Evolutionary conservation across 2,797 vertebrate genomes (phyloP).

Genomic region (Molothrus ater): DNA sequence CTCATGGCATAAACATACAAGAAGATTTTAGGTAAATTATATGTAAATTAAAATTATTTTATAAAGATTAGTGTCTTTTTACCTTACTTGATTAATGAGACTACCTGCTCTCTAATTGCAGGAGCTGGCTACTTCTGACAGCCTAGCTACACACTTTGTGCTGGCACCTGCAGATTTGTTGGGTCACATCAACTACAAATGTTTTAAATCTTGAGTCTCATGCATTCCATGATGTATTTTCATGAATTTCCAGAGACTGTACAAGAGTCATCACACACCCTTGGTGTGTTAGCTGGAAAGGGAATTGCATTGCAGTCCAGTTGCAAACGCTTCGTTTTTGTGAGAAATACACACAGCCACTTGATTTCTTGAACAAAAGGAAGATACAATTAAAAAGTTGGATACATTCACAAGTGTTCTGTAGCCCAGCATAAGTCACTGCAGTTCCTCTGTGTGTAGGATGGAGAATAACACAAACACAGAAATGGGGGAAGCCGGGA

Average conservation of each 20-base stretch:
- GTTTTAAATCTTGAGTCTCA: background rate
- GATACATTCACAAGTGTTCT: background rate
- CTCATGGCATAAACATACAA: background rate
- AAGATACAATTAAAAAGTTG: background rate
- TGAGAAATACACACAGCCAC: accelerated
- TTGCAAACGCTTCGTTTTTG: background rate
- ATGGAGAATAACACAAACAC: background rate
- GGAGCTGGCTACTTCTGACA: background rate
- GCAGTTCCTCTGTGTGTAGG: background rate
- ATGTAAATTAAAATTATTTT: background rate
- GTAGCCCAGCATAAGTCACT: background rate
- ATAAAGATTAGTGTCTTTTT: background rate
- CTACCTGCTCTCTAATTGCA: background rate
- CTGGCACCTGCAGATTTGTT: background rate
- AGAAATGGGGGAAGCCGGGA: background rate
- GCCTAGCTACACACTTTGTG: background rate
- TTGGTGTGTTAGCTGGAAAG: background rate
- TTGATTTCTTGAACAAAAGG: background rate
- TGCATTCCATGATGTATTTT: background rate
- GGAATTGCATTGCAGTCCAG: accelerated
- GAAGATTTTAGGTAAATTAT: background rate
- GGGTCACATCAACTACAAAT: background rate
- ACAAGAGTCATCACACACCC: accelerated
- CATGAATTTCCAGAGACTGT: background rate
- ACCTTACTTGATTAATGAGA: background rate